Evolutionary conservation across 2,888 invertebrate genomes (phyloP).

Genomic region (Drosophila sordidapex): DNA sequence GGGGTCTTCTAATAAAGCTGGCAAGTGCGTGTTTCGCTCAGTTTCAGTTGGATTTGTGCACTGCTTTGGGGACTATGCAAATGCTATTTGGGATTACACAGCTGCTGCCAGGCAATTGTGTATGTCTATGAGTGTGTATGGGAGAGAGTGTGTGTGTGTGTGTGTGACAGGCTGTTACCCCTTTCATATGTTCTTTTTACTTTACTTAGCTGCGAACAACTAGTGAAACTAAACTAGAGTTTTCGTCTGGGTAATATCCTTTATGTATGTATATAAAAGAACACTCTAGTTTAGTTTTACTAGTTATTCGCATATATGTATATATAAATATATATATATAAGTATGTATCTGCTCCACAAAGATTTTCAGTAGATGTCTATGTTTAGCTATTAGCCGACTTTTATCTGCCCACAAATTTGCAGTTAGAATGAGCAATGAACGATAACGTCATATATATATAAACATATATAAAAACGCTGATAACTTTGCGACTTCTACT

Average conservation of each 20-base stretch:
- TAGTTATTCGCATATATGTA: neutral
- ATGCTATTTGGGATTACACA: constrained; percentile 60
- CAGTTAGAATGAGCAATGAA: neutral
- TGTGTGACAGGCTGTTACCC: neutral
- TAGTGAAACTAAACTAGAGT: constrained; percentile 23
- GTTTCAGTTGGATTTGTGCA: constrained; percentile 10
- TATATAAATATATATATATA: neutral
- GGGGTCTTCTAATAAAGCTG: constrained; percentile 41
- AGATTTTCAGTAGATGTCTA: neutral
- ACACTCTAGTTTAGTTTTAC: too few relatives aligned
- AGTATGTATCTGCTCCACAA: neutral
- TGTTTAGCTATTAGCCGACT: neutral
- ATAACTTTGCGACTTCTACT: neutral
- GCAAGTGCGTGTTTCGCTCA: constrained; percentile 33
- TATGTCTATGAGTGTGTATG: neutral
- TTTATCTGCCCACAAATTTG: neutral
- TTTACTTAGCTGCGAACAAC: constrained; percentile 19
- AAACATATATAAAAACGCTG: neutral
- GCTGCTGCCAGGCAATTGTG: constrained; percentile 24
- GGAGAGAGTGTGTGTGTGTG: constrained; percentile 1
- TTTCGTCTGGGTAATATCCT: neutral
- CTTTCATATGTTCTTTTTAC: neutral
- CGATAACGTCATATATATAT: neutral
- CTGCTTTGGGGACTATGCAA: constrained; percentile 59
- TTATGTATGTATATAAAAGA: neutral